These are phyloP conservation scores for Stichopus horrens DNA, from an alignment of 53 echinoderm and acorn worm species.

Conservation along the genomic window DNA sequence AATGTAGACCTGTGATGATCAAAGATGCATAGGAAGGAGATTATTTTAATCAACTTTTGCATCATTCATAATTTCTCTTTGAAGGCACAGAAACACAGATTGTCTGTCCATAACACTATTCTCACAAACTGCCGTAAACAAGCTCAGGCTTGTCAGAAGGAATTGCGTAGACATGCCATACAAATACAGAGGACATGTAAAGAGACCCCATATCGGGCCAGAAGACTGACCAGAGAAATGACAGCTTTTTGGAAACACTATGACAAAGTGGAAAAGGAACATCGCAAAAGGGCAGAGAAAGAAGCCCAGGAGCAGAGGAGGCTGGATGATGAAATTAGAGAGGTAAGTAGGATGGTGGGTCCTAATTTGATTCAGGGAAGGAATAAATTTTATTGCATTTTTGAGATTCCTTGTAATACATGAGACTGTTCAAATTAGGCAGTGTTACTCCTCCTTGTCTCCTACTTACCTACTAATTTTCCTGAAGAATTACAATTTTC, in stretches of 20 bases:
- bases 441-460: too few relatives aligned
- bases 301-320: conserved; percentile 96
- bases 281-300: conserved; percentile 93
- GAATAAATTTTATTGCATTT: too few relatives aligned
- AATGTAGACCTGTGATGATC: too few relatives aligned
- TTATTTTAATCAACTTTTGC: too few relatives aligned
- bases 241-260: conserved; percentile 97
- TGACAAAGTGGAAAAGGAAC: conserved; percentile 97
- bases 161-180: conserved; percentile 85
- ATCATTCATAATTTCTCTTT: not conserved
- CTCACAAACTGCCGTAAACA: conserved; percentile 95
- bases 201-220: conserved; percentile 88
- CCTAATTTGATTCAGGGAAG: not conserved
- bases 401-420: too few relatives aligned
- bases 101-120: conserved; percentile 90
- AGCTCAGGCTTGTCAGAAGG: conserved; percentile 96
- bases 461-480: too few relatives aligned
- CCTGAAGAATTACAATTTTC: too few relatives aligned
- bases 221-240: conserved; percentile 96
- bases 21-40: too few relatives aligned
- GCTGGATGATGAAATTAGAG: conserved; percentile 96
- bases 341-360: conserved; percentile 56
- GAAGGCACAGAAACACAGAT: conserved; percentile 93
- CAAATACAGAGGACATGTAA: conserved; percentile 94
- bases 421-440: too few relatives aligned